phyloP scores from a whole-genome alignment of 2,888 invertebrate species.

The Brenthis daphne region DNA sequence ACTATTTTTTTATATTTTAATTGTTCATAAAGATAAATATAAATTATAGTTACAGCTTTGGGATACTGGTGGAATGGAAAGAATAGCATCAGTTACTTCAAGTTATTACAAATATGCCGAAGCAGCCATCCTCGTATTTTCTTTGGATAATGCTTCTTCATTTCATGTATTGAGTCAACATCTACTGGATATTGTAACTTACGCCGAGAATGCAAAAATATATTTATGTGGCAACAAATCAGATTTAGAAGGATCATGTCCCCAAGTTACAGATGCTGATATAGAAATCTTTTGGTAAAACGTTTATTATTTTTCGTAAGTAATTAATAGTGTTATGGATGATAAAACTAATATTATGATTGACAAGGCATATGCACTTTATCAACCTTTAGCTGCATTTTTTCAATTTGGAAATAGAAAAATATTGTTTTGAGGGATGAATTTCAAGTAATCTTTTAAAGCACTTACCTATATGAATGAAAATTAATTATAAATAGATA shows the following conservation, averaged over 20 bases:
- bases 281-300: constrained; percentile 92
- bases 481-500: too few species aligned
- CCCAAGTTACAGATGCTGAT: constrained; percentile 92
- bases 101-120: constrained; percentile 98
- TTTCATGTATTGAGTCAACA: constrained; percentile 96
- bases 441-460: too few species aligned
- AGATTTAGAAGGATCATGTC: constrained; percentile 88
- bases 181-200: constrained; percentile 94
- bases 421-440: too few species aligned
- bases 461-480: neutral
- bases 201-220: constrained; percentile 97
- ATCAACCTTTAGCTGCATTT: too few species aligned
- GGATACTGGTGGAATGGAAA: constrained; percentile 98
- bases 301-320: constrained; percentile 15
- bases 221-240: constrained; percentile 96
- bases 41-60: constrained; percentile 91
- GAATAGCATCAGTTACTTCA: constrained; percentile 96
- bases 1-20: constrained; percentile 14
- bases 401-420: too few species aligned
- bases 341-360: too few species aligned
- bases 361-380: too few species aligned
- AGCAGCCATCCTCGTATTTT: constrained; percentile 95
- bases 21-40: constrained; percentile 27
- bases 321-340: too few species aligned
- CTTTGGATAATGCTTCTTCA: constrained; percentile 94